Percentiles rank a stretch among this genome's conserved stretches.
Conservation (phyloP, 2,888 invertebrate species). For the Papilio gigon region DNA sequence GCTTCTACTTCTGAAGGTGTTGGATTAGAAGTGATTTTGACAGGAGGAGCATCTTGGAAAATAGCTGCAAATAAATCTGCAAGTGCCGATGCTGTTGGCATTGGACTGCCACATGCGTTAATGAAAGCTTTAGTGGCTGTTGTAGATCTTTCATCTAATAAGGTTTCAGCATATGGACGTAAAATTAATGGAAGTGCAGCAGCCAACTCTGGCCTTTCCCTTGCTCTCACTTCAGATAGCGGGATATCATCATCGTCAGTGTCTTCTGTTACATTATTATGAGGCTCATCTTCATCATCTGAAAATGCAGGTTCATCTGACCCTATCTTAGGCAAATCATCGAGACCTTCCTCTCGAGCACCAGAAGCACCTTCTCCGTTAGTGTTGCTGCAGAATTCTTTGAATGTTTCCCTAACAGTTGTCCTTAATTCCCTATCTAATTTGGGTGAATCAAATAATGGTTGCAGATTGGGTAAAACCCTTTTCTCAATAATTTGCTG, state of each 20-base stretch:
- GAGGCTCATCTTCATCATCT: constrained; percentile 90
- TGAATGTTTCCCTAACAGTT: constrained; percentile 94
- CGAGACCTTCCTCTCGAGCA: constrained; percentile 71
- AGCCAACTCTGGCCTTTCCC: constrained; percentile 83
- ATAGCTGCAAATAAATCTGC: constrained; percentile 76
- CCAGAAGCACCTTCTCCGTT: constrained; percentile 79
- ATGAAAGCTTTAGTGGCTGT: constrained; percentile 69
- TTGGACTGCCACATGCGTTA: constrained; percentile 66
- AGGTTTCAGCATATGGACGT: constrained; percentile 73
- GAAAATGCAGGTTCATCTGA: constrained; percentile 90
- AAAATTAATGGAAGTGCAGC: constrained; percentile 74
- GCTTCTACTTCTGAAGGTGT: constrained; percentile 83
- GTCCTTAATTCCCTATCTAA: constrained; percentile 91
- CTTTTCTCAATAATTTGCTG: constrained; percentile 95
- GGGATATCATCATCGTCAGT: constrained; percentile 90
- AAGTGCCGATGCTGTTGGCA: constrained; percentile 71
- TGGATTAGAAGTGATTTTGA: constrained; percentile 77
- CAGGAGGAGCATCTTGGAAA: constrained; percentile 77
- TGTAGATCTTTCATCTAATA: constrained; percentile 72
- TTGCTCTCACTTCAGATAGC: constrained; percentile 87
- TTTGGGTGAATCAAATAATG: constrained; percentile 93
- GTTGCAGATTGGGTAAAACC: constrained; percentile 92
- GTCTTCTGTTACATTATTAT: constrained; percentile 80
- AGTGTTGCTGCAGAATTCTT: constrained; percentile 90
- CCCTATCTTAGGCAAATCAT: constrained; percentile 73